Evolutionary conservation across 2,797 vertebrate species (phyloP).

Genomic region (Molossus molossus): DNA sequence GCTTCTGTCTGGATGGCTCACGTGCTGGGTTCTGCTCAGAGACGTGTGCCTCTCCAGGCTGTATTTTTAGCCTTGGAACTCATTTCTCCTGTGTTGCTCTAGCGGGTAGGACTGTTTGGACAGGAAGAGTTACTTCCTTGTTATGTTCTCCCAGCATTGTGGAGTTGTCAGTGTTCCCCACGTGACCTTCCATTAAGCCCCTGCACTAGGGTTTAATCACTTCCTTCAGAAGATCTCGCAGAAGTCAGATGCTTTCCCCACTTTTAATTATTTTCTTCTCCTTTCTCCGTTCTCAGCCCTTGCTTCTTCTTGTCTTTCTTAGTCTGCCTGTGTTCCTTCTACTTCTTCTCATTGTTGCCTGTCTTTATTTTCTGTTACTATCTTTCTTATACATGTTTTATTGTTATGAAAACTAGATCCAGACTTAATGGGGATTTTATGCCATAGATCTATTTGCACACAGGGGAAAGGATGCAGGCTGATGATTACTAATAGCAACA

Average conservation of each 20-base stretch:
- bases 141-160: not conserved
- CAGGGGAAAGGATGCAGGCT: not conserved
- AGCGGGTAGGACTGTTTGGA: not conserved
- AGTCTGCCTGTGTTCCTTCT: no score
- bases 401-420: not conserved
- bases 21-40: not conserved
- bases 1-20: not conserved
- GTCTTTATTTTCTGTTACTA: not conserved
- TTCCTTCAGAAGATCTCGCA: not conserved
- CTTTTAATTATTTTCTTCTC: not conserved
- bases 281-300: not conserved
- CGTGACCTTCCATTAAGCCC: not conserved
- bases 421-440: not conserved
- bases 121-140: slow-evolving; percentile 59
- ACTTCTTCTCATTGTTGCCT: not conserved
- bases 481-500: not conserved
- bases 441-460: not conserved
- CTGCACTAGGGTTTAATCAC: not conserved
- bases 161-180: not conserved
- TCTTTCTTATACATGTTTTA: slow-evolving; percentile 14
- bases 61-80: not conserved
- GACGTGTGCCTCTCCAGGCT: not conserved
- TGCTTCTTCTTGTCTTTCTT: not conserved
- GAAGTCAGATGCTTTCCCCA: not conserved
- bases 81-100: not conserved